Percentiles rank a stretch among this genome's conserved stretches.
These are phyloP conservation scores for Ameiurus melas DNA, from an alignment of 2,113 vertebrate genomes.

Conservation along the genomic window DNA sequence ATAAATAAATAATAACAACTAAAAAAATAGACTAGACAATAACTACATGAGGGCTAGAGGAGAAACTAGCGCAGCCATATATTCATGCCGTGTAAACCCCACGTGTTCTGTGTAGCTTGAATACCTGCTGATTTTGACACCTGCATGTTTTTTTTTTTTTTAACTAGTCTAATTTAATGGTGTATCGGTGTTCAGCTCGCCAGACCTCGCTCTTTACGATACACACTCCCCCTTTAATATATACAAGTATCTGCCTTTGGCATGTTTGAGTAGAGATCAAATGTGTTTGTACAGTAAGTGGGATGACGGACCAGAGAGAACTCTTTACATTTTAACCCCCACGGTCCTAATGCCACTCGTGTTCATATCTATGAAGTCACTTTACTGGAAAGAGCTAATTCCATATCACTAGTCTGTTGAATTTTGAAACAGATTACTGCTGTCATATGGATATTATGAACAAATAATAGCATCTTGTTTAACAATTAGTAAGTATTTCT, in stretches of 20 bases:
- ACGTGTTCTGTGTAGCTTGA: slow-evolving; percentile 80
- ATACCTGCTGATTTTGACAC: slow-evolving; percentile 79
- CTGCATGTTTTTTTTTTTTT: slow-evolving; percentile 86
- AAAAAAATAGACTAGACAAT: slow-evolving; percentile 43
- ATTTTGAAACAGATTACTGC: slow-evolving; percentile 31
- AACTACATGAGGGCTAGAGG: slow-evolving; percentile 40
- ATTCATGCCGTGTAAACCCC: slow-evolving; percentile 65
- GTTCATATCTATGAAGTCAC: slow-evolving; percentile 35
- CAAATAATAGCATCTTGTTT: slow-evolving; percentile 33
- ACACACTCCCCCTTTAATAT: not conserved
- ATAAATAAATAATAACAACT: slow-evolving; percentile 12
- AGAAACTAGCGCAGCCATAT: slow-evolving; percentile 53
- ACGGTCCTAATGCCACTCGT: slow-evolving; percentile 28
- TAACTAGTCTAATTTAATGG: slow-evolving; percentile 73
- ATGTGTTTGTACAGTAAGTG: slow-evolving; percentile 53
- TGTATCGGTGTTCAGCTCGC: slow-evolving; percentile 77
- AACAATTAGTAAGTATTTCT: slow-evolving; percentile 12
- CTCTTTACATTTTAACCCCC: slow-evolving; percentile 22
- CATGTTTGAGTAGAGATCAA: slow-evolving; percentile 46
- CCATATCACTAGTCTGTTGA: slow-evolving; percentile 44
- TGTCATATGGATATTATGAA: slow-evolving; percentile 39
- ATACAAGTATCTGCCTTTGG: slow-evolving; percentile 29
- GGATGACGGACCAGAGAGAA: slow-evolving; percentile 20
- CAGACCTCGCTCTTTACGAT: slow-evolving; percentile 33
- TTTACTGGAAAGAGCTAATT: slow-evolving; percentile 46